Evolutionary conservation across 2,113 vertebrate genomes (phyloP), one percentile per base, ranked within the genome.

Genomic region (Poicephalus gulielmi): DNA sequence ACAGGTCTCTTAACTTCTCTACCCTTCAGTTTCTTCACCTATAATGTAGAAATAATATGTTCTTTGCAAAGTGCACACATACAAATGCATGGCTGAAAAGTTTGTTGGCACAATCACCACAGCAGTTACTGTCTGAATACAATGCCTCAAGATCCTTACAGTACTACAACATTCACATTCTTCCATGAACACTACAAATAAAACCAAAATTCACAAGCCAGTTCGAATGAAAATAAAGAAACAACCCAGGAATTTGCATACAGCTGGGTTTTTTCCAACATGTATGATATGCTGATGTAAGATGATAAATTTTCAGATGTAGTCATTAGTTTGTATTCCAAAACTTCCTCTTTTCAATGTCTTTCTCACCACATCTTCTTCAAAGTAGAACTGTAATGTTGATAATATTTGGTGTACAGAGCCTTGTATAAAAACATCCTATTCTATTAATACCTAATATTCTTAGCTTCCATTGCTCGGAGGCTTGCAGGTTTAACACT

Each of bases 171-270:
- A 49, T 84, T 71, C 64, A 35, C 14, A n/a, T 59, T 53, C 19
- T 62, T 85, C 44, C 27, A 27, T 52, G 23, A 85, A 55, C 7
- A 20, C 15, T 31, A 39, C 27, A 44, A 79, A 82, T 30, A 68
- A 78, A 79, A 59, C 5, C 67, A 43, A 90, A 60, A 44, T 76
- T 82, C 44, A 57, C 52, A 83, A 73, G 41, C 5, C 35, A 57
- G 49, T 90, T 80, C 69, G 70, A 86, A 52, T 24, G 66, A 77
- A 37, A 93, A 90, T 66, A 57, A n/a, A 4, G 24, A 92, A 93
- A 82, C 39, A 90, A 55, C 17, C 16, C 20, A 85, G 70, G 24
- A 90, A 85, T 90, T 50, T 80, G 16, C 35, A 88, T 50, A 39
- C 22, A 63, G 16, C 8, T 80, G 28, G 6, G 62, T 57, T 87